These are phyloP conservation scores for Dione juno DNA, from an alignment of 2,888 invertebrate genomes.

Conservation along the genomic window DNA sequence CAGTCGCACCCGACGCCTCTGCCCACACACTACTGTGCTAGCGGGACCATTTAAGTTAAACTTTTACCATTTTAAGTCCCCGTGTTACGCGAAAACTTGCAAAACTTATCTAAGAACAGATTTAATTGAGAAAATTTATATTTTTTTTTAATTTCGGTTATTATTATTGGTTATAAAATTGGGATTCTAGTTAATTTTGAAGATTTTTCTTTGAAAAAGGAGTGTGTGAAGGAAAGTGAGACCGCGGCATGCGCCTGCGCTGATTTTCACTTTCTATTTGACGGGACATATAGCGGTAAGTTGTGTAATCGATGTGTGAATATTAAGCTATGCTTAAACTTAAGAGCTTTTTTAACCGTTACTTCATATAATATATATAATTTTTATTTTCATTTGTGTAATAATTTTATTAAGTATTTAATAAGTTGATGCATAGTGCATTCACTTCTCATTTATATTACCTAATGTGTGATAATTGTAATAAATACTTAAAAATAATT, in stretches of 20 bases:
- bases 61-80: constrained; percentile 39
- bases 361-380: neutral
- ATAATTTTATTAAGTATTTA: too few relatives aligned
- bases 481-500: too few relatives aligned
- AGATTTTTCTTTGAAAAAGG: constrained; percentile 42
- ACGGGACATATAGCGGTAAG: constrained; percentile 72
- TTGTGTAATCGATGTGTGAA: constrained; percentile 53
- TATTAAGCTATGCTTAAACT: constrained; percentile 24
- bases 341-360: neutral
- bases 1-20: constrained; percentile 68
- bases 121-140: neutral
- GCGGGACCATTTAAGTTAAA: constrained; percentile 27
- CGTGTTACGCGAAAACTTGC: constrained; percentile 21
- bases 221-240: constrained; percentile 71
- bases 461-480: too few relatives aligned
- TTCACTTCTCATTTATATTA: too few relatives aligned
- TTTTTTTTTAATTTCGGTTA: constrained; percentile 38
- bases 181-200: constrained; percentile 28
- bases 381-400: neutral
- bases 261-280: constrained; percentile 77
- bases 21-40: constrained; percentile 49
- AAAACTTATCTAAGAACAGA: constrained; percentile 27
- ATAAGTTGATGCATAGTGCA: neutral
- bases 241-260: constrained; percentile 67
- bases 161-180: constrained; percentile 9